phyloP scores from a whole-genome alignment of 2,797 vertebrate species.

The Calcarius lapponicus region DNA sequence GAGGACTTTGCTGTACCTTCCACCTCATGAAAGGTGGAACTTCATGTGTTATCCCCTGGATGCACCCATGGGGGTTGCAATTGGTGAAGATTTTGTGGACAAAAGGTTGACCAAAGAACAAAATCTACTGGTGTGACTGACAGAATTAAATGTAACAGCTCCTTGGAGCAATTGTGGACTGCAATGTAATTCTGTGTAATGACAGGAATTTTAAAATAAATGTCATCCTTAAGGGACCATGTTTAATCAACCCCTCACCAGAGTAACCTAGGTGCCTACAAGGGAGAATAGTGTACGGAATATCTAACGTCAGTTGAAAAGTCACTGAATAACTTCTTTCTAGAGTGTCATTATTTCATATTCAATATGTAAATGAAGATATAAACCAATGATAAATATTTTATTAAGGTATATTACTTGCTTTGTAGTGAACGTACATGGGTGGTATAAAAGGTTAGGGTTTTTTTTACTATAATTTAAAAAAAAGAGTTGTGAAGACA shows the following conservation, averaged over 20 bases:
- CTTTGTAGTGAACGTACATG: background rate
- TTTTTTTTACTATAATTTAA: background rate
- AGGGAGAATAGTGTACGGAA: background rate
- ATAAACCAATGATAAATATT: background rate
- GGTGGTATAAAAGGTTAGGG: background rate
- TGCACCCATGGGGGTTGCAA: background rate
- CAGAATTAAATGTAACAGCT: slow-evolving; percentile 28
- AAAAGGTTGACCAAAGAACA: background rate
- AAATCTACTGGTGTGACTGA: background rate
- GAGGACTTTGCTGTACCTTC: background rate
- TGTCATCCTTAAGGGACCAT: background rate
- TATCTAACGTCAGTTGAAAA: background rate
- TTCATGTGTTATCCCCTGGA: background rate
- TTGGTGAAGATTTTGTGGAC: background rate
- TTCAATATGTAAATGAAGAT: background rate
- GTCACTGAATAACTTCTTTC: background rate
- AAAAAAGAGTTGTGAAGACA: background rate
- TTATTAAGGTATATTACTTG: background rate
- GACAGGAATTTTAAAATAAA: slow-evolving; percentile 40
- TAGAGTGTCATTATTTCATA: background rate
- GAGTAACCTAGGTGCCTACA: background rate
- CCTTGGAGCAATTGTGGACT: slow-evolving; percentile 16
- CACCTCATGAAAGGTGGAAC: background rate
- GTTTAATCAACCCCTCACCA: background rate
- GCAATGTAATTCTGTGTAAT: slow-evolving; percentile 26